Conservation (phyloP, 2,797 vertebrate species). For the Falco columbarius region DNA sequence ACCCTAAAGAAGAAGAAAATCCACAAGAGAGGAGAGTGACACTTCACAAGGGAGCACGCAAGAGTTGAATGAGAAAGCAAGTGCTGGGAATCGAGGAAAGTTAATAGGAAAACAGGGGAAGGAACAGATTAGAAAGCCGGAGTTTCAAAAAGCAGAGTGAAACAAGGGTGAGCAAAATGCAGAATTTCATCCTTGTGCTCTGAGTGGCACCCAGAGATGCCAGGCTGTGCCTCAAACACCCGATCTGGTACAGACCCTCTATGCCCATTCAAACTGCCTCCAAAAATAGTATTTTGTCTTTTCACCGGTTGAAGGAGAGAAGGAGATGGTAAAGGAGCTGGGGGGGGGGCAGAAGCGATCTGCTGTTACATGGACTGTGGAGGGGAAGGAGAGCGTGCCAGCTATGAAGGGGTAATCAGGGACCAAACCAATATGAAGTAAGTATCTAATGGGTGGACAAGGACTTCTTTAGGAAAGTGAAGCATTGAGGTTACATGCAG, state of each 20-base stretch:
- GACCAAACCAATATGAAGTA: not conserved
- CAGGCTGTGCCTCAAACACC: not conserved
- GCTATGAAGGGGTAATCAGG: fast-evolving
- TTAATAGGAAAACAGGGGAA: not conserved
- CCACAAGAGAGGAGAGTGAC: not conserved
- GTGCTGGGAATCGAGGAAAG: not conserved
- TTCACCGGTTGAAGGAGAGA: not conserved
- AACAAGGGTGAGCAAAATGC: fast-evolving
- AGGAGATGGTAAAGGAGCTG: not conserved
- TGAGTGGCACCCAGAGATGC: fast-evolving
- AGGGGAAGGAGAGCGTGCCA: not conserved
- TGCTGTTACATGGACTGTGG: not conserved
- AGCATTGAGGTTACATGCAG: not conserved
- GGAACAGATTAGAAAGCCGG: not conserved
- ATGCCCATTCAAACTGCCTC: not conserved
- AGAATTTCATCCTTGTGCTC: not conserved
- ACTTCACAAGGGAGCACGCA: not conserved
- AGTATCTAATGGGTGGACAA: not conserved
- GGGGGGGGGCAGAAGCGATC: fast-evolving
- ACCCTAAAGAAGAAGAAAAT: not conserved
- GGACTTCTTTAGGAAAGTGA: not conserved
- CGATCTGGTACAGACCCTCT: fast-evolving
- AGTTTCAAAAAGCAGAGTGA: not conserved
- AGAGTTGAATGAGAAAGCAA: not conserved
- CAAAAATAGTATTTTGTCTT: not conserved